These are phyloP conservation scores for Thumatha senex DNA, from an alignment of 2,888 invertebrate genomes.

Conservation along the genomic window DNA sequence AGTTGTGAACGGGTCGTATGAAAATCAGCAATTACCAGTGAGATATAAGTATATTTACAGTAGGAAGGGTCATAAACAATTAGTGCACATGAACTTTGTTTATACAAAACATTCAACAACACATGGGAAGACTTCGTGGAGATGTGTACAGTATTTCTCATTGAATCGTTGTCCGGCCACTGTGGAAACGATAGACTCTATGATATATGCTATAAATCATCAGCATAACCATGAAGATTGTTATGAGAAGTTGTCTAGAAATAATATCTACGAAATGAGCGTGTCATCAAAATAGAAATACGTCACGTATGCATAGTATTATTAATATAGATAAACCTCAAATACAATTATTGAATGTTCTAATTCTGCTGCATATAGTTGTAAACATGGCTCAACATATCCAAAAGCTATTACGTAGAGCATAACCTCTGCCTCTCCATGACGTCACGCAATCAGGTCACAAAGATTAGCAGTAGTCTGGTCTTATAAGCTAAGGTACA, in stretches of 20 bases:
- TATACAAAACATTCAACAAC: conserved; percentile 81
- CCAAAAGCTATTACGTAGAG: too few species aligned
- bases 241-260: conserved; percentile 71
- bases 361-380: conserved; percentile 19
- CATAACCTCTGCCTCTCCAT: not conserved
- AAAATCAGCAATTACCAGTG: conserved; percentile 64
- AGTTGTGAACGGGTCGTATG: conserved; percentile 69
- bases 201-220: conserved; percentile 78
- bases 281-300: conserved; percentile 59
- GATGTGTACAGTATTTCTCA: conserved; percentile 80
- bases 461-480: too few species aligned
- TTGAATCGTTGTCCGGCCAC: conserved; percentile 80
- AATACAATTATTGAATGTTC: conserved; percentile 19
- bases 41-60: conserved; percentile 80
- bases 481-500: too few species aligned
- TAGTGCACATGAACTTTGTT: conserved; percentile 80
- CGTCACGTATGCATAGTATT: conserved; percentile 41
- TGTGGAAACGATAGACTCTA: conserved; percentile 75
- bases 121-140: conserved; percentile 79
- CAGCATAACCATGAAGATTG: conserved; percentile 80
- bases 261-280: conserved; percentile 79
- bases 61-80: conserved; percentile 79
- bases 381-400: not conserved
- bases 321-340: conserved; percentile 28
- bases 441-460: too few species aligned